Evolutionary conservation across 1,140 invertebrate genomes (phyloP).

Genomic region (Diploscapter pachys): DNA sequence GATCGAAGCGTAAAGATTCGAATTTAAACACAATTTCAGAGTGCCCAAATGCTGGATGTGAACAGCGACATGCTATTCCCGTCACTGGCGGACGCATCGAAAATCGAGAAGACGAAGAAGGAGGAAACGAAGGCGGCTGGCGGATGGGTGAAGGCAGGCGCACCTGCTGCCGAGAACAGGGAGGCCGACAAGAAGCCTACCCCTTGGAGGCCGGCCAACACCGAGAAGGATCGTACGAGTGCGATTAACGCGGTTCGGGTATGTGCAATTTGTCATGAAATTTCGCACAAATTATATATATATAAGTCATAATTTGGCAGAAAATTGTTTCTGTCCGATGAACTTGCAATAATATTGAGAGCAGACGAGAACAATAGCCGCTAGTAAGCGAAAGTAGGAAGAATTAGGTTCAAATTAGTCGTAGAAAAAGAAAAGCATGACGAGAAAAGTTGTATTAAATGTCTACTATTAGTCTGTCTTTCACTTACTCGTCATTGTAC

Average conservation of each 20-base stretch:
- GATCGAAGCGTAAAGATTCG: no score
- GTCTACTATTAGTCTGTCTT: neutral
- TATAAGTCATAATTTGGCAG: no score
- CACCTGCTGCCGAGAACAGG: neutral
- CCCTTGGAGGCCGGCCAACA: conserved; percentile 1
- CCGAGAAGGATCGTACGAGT: conserved; percentile 16
- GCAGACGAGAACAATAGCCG: neutral
- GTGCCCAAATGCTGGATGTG: conserved; percentile 5
- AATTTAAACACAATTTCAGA: no score
- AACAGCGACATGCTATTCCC: conserved; percentile 26
- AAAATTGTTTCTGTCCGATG: no score
- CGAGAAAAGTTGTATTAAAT: neutral
- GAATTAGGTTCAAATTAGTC: neutral
- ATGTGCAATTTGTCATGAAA: neutral
- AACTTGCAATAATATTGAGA: no score
- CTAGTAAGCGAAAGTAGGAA: neutral
- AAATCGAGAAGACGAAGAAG: conserved; percentile 32
- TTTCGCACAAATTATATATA: no score
- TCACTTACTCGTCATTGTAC: neutral
- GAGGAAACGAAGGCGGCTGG: conserved; percentile 21
- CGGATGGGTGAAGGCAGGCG: conserved; percentile 25
- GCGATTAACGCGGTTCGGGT: conserved; percentile 26
- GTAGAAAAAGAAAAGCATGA: neutral
- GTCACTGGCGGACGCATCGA: conserved; percentile 28
- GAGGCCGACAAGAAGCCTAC: neutral